These are phyloP conservation scores for Mantis religiosa DNA, from an alignment of 2,888 invertebrate genomes.

Conservation along the genomic window DNA sequence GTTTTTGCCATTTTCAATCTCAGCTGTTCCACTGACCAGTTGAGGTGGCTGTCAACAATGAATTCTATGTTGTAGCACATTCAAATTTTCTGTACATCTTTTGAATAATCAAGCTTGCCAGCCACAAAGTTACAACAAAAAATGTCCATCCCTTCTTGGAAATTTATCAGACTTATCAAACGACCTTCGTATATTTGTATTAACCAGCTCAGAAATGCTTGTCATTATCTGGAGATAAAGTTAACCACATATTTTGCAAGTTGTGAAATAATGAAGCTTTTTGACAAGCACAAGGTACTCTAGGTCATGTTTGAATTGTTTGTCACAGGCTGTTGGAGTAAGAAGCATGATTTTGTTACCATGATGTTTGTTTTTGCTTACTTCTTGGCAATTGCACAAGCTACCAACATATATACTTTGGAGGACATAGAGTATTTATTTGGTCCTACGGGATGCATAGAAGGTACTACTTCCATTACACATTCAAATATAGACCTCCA, in stretches of 20 bases:
- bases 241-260: neutral
- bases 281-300: neutral
- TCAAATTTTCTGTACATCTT: too few species aligned
- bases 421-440: conserved; percentile 36
- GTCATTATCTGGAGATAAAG: neutral
- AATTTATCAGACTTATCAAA: too few species aligned
- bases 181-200: too few species aligned
- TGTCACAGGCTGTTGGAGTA: neutral
- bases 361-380: neutral
- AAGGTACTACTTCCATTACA: conserved; percentile 39
- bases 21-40: too few species aligned
- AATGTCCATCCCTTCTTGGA: too few species aligned
- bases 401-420: neutral
- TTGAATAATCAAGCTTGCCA: too few species aligned
- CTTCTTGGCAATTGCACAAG: neutral
- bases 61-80: too few species aligned
- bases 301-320: neutral
- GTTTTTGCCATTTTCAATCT: too few species aligned
- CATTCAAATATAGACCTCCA: too few species aligned
- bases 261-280: conserved; percentile 30
- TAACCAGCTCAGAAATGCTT: neutral
- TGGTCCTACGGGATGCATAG: conserved; percentile 42
- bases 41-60: too few species aligned
- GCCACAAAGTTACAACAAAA: too few species aligned
- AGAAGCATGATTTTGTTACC: neutral